Evolutionary conservation across 2,797 vertebrate species (phyloP), one percentile per base, ranked within the genome.

Genomic region (Merluccius polli): DNA sequence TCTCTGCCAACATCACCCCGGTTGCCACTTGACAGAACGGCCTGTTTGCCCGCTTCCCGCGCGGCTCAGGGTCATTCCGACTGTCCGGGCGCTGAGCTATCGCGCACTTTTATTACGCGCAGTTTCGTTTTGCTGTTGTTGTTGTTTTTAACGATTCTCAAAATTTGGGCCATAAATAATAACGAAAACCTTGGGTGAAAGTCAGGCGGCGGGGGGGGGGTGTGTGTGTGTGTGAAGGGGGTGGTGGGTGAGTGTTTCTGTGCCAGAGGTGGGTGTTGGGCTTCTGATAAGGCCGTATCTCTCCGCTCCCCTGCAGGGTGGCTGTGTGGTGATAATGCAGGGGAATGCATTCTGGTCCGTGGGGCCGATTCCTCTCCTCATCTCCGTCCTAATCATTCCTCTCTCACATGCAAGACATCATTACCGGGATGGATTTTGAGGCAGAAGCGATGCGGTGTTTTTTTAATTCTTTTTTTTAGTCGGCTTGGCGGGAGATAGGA

Each of bases 371-470:
- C 80, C 72, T 71, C 74, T 80, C 76, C 83, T 84, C 87, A 86
- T 90, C 88, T 79, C 36, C 63, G 79, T 48, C 63, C 38, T 86
- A 83, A 89, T 89, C 86, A 79, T 85, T 83, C 81, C 41, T 16
- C 41, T 16, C 73, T 80, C 76, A 73, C 76, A 81, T 82, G 78
- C 78, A 79, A 8, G 75, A 82, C 81, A 82, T 86, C 81, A 87
- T 90, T 89, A 90, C 75, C 0, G 15, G 74, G 86, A 90, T 85
- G 81, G 87, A 89, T 87, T 86, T 86, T 86, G 77, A 73, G 38
- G 27, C 59, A 71, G 75, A 75, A n/a, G n/a, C n/a, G n/a, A n/a
- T n/a, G 79, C 71, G 80, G 78, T 77, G 79, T 77, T 65, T 74
- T 80, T 77, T 73, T 75, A 10, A 35, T 12, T n/a, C n/a, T n/a